Percentiles rank a stretch among this genome's conserved stretches.
These are phyloP conservation scores for Melanostoma mellinum DNA, from an alignment of 2,888 invertebrate species.

Conservation along the genomic window DNA sequence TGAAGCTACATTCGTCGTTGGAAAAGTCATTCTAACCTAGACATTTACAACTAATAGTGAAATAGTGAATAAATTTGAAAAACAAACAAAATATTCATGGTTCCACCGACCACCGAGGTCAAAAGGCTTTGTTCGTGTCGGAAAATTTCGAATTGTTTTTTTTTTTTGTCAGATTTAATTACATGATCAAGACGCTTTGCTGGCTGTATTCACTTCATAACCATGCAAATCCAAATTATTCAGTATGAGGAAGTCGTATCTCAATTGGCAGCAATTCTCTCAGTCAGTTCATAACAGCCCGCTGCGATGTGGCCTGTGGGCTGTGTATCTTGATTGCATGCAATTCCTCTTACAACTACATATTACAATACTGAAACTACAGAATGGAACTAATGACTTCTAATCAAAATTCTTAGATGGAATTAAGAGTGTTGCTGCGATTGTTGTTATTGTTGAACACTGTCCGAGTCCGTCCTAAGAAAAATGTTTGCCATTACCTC, in stretches of 20 bases:
- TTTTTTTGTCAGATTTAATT: conserved; percentile 54
- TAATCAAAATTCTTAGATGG: conserved; percentile 69
- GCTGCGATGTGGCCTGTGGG: background rate
- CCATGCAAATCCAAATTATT: conserved; percentile 25
- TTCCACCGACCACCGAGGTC: conserved; percentile 22
- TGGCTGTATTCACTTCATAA: conserved; percentile 5
- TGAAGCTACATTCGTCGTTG: background rate
- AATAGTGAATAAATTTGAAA: too few species aligned
- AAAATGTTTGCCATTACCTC: too few species aligned
- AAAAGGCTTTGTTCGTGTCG: conserved; percentile 41
- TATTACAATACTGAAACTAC: conserved; percentile 19
- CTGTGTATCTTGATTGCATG: conserved; percentile 57
- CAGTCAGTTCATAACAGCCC: conserved; percentile 14
- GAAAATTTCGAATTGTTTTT: conserved; percentile 12
- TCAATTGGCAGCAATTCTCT: conserved; percentile 30
- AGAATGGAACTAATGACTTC: conserved; percentile 69
- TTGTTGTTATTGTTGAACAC: conserved; percentile 5
- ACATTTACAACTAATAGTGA: conserved; percentile 9
- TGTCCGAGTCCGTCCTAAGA: conserved; percentile 8
- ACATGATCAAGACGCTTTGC: conserved; percentile 47
- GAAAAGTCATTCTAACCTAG: conserved; percentile 36
- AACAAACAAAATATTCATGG: too few species aligned
- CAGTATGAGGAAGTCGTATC: conserved; percentile 41
- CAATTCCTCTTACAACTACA: conserved; percentile 22
- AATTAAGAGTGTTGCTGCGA: conserved; percentile 49